These are phyloP conservation scores for Heteropelma amictum DNA, from an alignment of 2,888 invertebrate genomes.

Conservation along the genomic window DNA sequence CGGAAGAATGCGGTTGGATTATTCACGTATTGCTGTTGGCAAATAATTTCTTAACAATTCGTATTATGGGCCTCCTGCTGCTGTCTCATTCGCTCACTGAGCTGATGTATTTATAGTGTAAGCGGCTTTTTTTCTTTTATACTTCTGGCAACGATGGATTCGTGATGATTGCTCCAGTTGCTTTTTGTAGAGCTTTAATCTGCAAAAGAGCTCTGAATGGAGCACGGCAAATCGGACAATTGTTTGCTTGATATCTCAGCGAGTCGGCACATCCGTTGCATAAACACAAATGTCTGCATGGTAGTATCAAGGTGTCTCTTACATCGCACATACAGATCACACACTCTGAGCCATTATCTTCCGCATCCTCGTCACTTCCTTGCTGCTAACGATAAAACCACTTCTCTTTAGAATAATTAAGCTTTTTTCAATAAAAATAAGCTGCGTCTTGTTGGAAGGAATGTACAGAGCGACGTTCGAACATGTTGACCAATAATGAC, in stretches of 20 bases:
- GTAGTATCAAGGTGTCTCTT: conserved; percentile 97
- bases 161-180: conserved; percentile 79
- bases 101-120: background rate
- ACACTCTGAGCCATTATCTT: conserved; percentile 98
- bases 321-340: conserved; percentile 99
- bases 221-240: conserved; percentile 99
- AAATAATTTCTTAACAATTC: too few relatives aligned
- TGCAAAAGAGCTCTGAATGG: conserved; percentile 98
- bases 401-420: too few relatives aligned
- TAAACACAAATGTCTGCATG: conserved; percentile 97
- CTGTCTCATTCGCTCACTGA: background rate
- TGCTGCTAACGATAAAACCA: too few relatives aligned
- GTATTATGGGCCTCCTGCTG: too few relatives aligned
- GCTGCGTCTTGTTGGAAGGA: too few relatives aligned
- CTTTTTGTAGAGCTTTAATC: conserved; percentile 94
- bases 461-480: too few relatives aligned
- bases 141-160: conserved; percentile 83
- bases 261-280: conserved; percentile 99
- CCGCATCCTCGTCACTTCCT: conserved; percentile 90
- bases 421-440: too few relatives aligned
- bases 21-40: too few relatives aligned
- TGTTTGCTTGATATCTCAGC: conserved; percentile 97
- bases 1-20: too few relatives aligned
- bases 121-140: background rate
- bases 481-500: too few relatives aligned